Percentiles rank a stretch among this genome's conserved stretches.
Conservation (phyloP, 2,113 vertebrate species). For the Phylloscopus trochiloides region DNA sequence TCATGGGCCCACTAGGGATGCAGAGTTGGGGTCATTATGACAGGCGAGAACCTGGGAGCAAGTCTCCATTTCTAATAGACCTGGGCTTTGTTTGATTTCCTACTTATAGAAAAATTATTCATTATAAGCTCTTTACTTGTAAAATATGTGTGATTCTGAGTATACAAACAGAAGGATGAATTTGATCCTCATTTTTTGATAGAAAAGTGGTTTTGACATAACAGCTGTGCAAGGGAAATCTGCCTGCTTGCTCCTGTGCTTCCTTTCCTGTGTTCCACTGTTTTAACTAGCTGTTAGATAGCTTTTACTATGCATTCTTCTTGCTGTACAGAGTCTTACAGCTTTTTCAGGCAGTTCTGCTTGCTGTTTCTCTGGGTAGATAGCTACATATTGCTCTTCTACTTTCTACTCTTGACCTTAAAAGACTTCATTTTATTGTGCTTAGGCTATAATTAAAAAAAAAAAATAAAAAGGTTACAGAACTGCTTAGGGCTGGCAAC, state of each 20-base stretch:
- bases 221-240: not conserved
- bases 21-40: not conserved
- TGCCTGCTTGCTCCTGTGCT: not conserved
- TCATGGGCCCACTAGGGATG: not conserved
- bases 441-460: not conserved
- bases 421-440: not conserved
- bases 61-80: not conserved
- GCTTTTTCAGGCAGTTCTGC: not conserved
- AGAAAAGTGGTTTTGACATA: not conserved
- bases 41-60: accelerated
- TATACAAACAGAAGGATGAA: not conserved
- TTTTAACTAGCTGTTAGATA: not conserved
- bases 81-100: not conserved
- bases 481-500: not conserved
- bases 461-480: not conserved
- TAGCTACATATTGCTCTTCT: not conserved
- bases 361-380: not conserved
- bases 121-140: not conserved
- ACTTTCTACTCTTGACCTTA: not conserved
- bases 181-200: not conserved
- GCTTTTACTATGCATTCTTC: not conserved
- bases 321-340: not conserved
- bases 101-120: not conserved
- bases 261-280: not conserved
- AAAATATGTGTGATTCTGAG: not conserved